phyloP scores from a whole-genome alignment of 2,888 invertebrate species.

The Lysandra coridon region DNA sequence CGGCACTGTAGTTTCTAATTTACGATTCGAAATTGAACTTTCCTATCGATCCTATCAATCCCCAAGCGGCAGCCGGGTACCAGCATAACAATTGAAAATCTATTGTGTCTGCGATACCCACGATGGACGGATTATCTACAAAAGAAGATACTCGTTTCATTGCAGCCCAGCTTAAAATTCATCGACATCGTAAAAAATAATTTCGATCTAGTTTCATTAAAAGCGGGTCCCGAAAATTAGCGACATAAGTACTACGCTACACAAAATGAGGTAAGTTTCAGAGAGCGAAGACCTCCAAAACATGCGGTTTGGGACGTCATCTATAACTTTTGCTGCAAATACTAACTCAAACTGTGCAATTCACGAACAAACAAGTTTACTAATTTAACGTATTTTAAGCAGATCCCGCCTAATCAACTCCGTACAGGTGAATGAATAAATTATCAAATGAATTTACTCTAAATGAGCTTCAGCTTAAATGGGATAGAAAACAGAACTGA shows the following conservation, averaged over 20 bases:
- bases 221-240: neutral
- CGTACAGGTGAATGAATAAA: conserved; percentile 2
- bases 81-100: no score
- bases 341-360: conserved; percentile 10
- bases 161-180: no score
- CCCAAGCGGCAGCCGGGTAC: no score
- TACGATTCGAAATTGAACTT: no score
- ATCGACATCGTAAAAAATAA: no score
- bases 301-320: neutral
- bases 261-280: conserved; percentile 5
- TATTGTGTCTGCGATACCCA: no score
- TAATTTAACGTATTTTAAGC: conserved; percentile 22
- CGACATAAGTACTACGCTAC: neutral
- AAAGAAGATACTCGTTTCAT: no score
- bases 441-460: neutral
- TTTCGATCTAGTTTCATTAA: no score
- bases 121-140: no score
- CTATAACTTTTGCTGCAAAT: conserved; percentile 12
- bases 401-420: conserved; percentile 2
- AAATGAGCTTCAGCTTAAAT: neutral
- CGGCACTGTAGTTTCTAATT: no score
- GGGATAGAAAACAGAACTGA: neutral
- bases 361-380: conserved; percentile 10
- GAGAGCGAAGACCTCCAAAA: neutral
- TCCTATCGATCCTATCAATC: no score